Base-by-base conservation (phyloP, 1,140 invertebrate genomes). In the Phenacoccus solenopsis region DNA sequence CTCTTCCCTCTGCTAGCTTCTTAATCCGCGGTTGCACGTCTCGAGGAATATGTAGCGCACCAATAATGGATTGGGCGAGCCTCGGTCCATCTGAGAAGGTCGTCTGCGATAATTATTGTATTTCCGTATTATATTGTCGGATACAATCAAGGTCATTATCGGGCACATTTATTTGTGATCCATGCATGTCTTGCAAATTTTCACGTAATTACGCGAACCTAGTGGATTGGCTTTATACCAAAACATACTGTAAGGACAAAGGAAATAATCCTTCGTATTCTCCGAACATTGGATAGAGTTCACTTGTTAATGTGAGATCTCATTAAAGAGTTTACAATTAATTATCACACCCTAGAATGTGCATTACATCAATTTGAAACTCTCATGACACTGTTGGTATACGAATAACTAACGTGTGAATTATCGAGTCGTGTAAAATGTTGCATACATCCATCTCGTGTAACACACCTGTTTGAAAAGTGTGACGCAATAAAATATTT, bases 101-200 rank as follows among this genome's bases (percentile, higher is more conserved):
- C 38, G 38, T 49, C 38, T 49, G 38, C 38, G 38, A 49, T 49
- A 49, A n/a, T 49, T 49, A 49, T 49, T 49, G 38, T 49, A 49
- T 49, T 49, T 49, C 38, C 38, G 38, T 49, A 49, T 49, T 49
- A 16, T 49, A 49, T 49, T 49, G 38, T 49, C 38, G 38, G 38
- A 49, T 49, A 49, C 38, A n/a, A 49, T 49, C 38, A 49, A 49
- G 38, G 38, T 9, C 38, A 49, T 49, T 49, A 49, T 49, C 38
- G 38, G 38, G 38, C 16, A 49, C 38, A 49, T 49, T 49, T 49
- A 49, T 49, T 10, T 32, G 30, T n/a, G 38, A 49, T 49, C 38
- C 38, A n/a, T 49, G 38, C 38, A 49, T 49, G 38, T 49, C 38
- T 49, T 49, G 20, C 20, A 16, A 49, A 49, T 16, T 49, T 49